Percentiles rank a stretch among this genome's conserved stretches.
These are phyloP conservation scores for Octomys mimax DNA, from an alignment of 2,797 vertebrate genomes.

Conservation along the genomic window DNA sequence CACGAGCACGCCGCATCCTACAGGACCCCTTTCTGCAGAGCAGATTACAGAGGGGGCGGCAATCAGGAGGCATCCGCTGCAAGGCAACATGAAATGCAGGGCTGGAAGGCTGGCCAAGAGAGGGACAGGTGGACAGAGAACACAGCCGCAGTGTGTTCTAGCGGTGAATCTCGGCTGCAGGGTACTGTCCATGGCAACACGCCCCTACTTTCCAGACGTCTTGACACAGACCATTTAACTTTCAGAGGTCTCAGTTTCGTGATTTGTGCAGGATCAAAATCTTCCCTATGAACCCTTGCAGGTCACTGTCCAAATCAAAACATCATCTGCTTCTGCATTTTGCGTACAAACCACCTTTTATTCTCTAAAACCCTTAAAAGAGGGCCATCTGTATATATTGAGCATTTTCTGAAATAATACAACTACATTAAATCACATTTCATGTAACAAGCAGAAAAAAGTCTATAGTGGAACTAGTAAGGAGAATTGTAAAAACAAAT, in stretches of 20 bases:
- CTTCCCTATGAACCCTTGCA: neutral
- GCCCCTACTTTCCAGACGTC: neutral
- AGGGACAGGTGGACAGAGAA: neutral
- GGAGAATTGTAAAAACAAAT: conserved; percentile 12
- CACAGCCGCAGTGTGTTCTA: accelerated
- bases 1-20: accelerated
- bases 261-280: neutral
- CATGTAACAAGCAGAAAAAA: neutral
- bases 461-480: neutral
- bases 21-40: neutral
- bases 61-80: neutral
- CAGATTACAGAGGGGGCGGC: accelerated
- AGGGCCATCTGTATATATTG: neutral
- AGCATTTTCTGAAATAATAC: neutral
- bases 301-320: neutral
- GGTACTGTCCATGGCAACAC: neutral
- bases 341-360: neutral
- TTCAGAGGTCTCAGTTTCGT: neutral
- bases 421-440: neutral
- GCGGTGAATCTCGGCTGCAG: neutral
- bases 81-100: neutral
- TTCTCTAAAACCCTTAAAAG: conserved; percentile 13
- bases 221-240: neutral
- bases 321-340: neutral
- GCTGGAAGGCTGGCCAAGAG: too few relatives aligned